A percentile compares a stretch with the other conserved stretches of the same genome.
Conservation (phyloP, 2,888 invertebrate species). For the Hyposoter didymator region DNA sequence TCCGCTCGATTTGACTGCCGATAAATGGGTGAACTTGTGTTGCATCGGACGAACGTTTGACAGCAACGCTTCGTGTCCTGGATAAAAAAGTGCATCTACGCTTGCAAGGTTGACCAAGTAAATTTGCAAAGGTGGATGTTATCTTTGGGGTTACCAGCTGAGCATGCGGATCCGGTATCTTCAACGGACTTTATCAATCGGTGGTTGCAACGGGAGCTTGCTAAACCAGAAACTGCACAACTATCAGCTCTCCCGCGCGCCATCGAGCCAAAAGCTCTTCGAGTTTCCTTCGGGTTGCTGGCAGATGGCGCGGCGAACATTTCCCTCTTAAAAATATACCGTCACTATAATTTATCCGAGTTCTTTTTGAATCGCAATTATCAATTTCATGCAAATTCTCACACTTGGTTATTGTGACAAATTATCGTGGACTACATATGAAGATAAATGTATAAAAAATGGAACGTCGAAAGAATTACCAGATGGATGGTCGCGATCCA, state of each 20-base stretch:
- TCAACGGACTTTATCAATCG: slow-evolving; percentile 52
- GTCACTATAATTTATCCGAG: neutral
- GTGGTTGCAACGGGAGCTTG: slow-evolving; percentile 52
- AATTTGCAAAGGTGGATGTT: neutral
- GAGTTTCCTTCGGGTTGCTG: slow-evolving; percentile 35
- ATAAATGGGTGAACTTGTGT: slow-evolving; percentile 37
- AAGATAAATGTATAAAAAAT: neutral
- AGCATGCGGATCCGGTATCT: slow-evolving; percentile 28
- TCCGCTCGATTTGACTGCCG: slow-evolving; percentile 31
- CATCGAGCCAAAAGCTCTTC: slow-evolving; percentile 35
- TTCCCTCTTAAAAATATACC: slow-evolving; percentile 5
- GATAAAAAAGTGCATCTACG: slow-evolving; percentile 24
- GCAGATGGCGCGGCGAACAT: slow-evolving; percentile 52
- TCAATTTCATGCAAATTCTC: neutral
- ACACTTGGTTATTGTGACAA: neutral
- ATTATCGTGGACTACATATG: neutral
- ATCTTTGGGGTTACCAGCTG: slow-evolving; percentile 57
- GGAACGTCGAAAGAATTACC: no score
- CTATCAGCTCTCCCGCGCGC: slow-evolving; percentile 28
- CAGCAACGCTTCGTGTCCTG: neutral
- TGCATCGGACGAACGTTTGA: slow-evolving; percentile 1
- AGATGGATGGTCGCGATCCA: neutral
- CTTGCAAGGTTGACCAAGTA: neutral
- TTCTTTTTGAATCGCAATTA: neutral
- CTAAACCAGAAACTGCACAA: slow-evolving; percentile 21